phyloP scores from a whole-genome alignment of 2,113 vertebrate species.

The Amphilophus citrinellus region DNA sequence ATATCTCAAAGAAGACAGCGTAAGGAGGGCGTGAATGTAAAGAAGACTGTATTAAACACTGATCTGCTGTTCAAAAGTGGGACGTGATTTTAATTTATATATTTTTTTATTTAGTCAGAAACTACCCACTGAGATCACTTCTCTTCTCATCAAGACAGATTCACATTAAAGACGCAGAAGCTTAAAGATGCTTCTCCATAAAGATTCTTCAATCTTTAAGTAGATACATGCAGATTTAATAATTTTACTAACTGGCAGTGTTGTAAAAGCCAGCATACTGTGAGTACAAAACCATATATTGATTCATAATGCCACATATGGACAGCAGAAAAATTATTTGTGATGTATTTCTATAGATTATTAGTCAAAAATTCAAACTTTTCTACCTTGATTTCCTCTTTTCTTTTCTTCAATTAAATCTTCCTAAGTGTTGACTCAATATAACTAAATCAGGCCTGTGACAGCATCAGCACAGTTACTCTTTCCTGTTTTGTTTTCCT shows the following conservation, averaged over 20 bases:
- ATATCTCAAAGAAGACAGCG: conserved; percentile 50
- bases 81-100: not conserved
- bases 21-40: conserved; percentile 6
- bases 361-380: not conserved
- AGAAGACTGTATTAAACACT: not conserved
- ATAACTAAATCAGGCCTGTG: conserved; percentile 8
- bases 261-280: not conserved
- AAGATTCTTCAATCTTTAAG: conserved; percentile 52
- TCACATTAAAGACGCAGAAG: not conserved
- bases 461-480: conserved; percentile 48
- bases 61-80: not conserved
- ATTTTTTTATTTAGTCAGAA: conserved; percentile 6
- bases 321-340: not conserved
- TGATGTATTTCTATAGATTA: not conserved
- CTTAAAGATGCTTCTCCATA: conserved; percentile 40
- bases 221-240: conserved; percentile 18
- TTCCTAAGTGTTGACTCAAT: not conserved
- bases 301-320: not conserved
- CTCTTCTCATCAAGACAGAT: not conserved
- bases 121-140: not conserved
- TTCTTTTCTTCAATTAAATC: not conserved
- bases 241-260: not conserved
- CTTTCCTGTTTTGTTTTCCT: conserved; percentile 40
- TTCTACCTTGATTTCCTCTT: not conserved
- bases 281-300: not conserved